These are phyloP conservation scores for Hyalella azteca DNA, from an alignment of 2,888 invertebrate species.

Conservation along the genomic window DNA sequence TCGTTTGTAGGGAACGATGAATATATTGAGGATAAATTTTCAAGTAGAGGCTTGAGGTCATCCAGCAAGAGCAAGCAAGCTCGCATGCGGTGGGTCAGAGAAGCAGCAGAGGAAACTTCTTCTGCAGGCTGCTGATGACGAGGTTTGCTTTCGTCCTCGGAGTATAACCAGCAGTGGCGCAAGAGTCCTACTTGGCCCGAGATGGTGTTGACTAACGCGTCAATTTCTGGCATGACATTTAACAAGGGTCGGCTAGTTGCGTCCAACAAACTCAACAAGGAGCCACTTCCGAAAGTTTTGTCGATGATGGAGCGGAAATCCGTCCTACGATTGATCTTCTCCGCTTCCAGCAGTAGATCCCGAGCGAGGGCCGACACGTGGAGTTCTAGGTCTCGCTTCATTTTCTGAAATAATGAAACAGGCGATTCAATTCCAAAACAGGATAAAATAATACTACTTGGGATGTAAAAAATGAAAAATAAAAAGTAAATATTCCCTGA, in stretches of 20 bases:
- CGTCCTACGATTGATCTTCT: neutral
- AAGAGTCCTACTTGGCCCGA: neutral
- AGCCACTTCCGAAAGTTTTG: neutral
- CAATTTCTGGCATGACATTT: neutral
- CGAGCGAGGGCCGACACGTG: neutral
- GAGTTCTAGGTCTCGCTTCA: slow-evolving; percentile 18
- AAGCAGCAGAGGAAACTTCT: neutral
- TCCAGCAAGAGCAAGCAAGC: neutral
- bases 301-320: neutral
- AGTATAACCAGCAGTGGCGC: slow-evolving; percentile 2
- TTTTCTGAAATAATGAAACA: neutral
- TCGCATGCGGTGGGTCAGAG: neutral
- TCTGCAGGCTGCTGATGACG: neutral
- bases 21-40: neutral
- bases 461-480: no score
- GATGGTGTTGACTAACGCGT: neutral
- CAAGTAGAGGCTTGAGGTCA: neutral
- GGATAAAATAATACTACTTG: no score
- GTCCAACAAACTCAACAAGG: neutral
- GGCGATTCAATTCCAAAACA: no score
- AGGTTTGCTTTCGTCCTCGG: neutral
- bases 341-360: neutral
- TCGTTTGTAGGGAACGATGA: neutral
- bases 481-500: no score
- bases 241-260: neutral